Evolutionary conservation across 2,797 vertebrate genomes (phyloP).

Genomic region (Halcyon leucocephala): DNA sequence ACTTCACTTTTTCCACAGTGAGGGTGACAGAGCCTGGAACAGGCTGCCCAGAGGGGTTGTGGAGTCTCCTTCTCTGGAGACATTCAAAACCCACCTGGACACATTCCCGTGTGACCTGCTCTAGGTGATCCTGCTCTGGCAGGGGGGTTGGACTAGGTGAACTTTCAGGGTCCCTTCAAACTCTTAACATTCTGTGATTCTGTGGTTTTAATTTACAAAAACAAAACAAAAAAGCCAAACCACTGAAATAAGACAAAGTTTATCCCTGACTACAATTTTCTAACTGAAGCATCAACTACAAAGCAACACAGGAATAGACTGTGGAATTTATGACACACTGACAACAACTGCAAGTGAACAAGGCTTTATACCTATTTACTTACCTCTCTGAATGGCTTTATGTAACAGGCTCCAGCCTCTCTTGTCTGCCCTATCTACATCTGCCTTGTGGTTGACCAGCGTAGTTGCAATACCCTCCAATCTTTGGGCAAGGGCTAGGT

Average conservation of each 20-base stretch:
- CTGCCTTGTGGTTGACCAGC: conserved; percentile 92
- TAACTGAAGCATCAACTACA: background rate
- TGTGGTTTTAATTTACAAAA: background rate
- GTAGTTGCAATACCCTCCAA: conserved; percentile 96
- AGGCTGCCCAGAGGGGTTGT: too few species aligned
- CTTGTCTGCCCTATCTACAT: conserved; percentile 95
- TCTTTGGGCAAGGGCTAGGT: conserved; percentile 90
- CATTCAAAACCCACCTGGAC: too few species aligned
- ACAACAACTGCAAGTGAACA: background rate
- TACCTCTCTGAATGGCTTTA: conserved; percentile 97
- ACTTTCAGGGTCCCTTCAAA: too few species aligned
- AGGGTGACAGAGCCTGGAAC: too few species aligned
- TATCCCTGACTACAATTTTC: background rate
- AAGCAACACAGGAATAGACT: background rate
- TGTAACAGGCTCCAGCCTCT: conserved; percentile 96
- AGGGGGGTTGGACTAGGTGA: too few species aligned
- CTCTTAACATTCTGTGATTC: too few species aligned
- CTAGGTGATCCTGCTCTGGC: too few species aligned
- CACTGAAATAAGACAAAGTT: background rate
- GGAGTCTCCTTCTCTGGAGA: too few species aligned
- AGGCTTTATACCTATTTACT: background rate
- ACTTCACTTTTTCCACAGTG: too few species aligned
- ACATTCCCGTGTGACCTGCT: too few species aligned
- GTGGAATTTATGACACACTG: background rate
- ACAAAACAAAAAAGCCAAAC: background rate